A percentile compares a stretch with the other conserved stretches of the same genome.
These are phyloP conservation scores for Pelodytes ibericus DNA, from an alignment of 2,797 vertebrate genomes.

Conservation along the genomic window DNA sequence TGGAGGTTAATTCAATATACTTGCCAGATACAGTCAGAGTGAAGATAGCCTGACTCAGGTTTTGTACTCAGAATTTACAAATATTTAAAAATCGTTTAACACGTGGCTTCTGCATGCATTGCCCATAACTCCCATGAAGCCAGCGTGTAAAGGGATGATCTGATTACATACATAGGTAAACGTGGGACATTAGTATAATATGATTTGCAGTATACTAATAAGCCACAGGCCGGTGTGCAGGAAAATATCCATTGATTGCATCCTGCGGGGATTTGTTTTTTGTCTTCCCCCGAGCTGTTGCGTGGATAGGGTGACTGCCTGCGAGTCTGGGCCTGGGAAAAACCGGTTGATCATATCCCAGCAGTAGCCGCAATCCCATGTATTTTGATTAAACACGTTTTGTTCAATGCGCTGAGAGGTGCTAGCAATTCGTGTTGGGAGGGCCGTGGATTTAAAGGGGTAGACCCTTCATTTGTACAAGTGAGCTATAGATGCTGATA, in stretches of 20 bases:
- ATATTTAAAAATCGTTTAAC: too few relatives aligned
- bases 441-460: neutral
- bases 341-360: slow-evolving; percentile 7
- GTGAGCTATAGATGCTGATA: too few relatives aligned
- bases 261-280: slow-evolving; percentile 21
- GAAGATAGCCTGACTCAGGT: neutral
- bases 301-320: neutral
- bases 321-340: neutral
- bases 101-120: neutral
- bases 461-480: neutral
- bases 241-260: slow-evolving; percentile 31
- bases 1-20: neutral
- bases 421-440: slow-evolving; percentile 9
- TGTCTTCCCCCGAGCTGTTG: slow-evolving; percentile 6
- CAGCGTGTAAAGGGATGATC: neutral
- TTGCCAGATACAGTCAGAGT: neutral
- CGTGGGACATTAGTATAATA: slow-evolving; percentile 32
- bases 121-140: neutral
- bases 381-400: slow-evolving; percentile 38
- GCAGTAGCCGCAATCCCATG: neutral
- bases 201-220: slow-evolving; percentile 26
- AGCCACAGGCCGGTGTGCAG: slow-evolving; percentile 8
- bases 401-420: neutral
- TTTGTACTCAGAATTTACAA: neutral
- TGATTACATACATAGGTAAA: slow-evolving; percentile 17